Evolutionary conservation across 2,888 invertebrate species (phyloP).

Genomic region (Ormia ochracea): DNA sequence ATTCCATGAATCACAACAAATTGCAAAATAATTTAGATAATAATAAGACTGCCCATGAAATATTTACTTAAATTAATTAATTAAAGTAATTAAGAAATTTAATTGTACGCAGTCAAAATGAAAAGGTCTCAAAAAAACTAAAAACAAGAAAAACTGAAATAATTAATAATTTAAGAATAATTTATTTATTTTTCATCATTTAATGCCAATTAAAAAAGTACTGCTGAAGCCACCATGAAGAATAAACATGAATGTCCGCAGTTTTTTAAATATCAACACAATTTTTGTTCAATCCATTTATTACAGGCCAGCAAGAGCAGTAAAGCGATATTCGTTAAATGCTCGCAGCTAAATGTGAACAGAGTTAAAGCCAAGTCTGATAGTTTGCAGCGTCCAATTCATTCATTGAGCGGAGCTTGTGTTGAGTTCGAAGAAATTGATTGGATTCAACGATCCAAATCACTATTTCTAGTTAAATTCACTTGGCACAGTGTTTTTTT

Average conservation of each 20-base stretch:
- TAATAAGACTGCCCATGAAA: not conserved
- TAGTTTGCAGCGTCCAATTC: not conserved
- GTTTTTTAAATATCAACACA: slow-evolving; percentile 31
- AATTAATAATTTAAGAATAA: not conserved
- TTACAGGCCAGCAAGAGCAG: not conserved
- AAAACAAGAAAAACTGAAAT: not conserved
- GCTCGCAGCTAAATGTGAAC: not conserved
- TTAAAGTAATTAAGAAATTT: not conserved
- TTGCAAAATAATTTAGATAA: not conserved
- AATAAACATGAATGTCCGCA: no score
- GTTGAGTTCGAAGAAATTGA: slow-evolving; percentile 8
- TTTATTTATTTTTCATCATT: slow-evolving; percentile 3
- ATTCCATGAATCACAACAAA: slow-evolving; percentile 48
- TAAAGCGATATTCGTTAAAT: not conserved
- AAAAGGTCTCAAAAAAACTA: not conserved
- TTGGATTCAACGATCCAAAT: not conserved
- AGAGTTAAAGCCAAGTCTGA: not conserved
- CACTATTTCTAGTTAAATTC: not conserved
- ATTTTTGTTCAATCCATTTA: not conserved
- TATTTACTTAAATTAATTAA: slow-evolving; percentile 2
- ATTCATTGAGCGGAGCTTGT: not conserved
- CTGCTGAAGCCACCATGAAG: not conserved
- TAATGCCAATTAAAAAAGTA: not conserved
- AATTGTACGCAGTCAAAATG: not conserved
- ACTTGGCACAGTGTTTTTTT: not conserved